Percentiles rank a stretch among this genome's conserved stretches.
Evolutionary conservation across 2,797 vertebrate species (phyloP).

Genomic region (Anas flavirostris): DNA sequence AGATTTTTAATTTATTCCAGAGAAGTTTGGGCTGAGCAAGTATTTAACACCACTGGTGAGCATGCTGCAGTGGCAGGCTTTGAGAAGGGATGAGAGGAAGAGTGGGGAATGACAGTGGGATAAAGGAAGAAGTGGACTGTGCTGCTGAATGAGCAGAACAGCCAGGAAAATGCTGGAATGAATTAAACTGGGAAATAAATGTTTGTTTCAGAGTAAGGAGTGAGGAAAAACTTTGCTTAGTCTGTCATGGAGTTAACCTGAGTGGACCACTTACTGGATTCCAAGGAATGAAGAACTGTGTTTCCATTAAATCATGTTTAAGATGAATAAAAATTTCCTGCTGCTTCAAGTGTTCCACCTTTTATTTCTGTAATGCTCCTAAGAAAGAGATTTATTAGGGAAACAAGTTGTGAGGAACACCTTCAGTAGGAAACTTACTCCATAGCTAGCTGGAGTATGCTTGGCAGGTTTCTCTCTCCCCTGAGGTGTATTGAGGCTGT

Average conservation of each 20-base stretch:
- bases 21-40: background rate
- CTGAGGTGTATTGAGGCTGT: background rate
- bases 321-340: background rate
- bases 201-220: background rate
- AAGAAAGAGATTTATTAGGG: background rate
- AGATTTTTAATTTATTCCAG: background rate
- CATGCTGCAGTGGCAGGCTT: background rate
- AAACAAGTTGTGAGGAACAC: background rate
- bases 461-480: background rate
- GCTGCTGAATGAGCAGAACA: background rate
- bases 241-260: background rate
- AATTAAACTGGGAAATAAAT: background rate
- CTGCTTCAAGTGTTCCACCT: background rate
- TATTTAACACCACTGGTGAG: background rate
- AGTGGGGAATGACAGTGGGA: background rate
- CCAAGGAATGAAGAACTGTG: background rate
- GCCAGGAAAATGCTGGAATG: background rate
- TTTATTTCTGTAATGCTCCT: background rate
- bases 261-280: background rate
- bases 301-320: background rate
- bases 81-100: background rate
- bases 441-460: background rate
- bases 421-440: background rate
- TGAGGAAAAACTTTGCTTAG: background rate
- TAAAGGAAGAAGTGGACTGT: background rate